phyloP scores from a whole-genome alignment of 2,797 vertebrate genomes.

The Atherinosoma microstoma region DNA sequence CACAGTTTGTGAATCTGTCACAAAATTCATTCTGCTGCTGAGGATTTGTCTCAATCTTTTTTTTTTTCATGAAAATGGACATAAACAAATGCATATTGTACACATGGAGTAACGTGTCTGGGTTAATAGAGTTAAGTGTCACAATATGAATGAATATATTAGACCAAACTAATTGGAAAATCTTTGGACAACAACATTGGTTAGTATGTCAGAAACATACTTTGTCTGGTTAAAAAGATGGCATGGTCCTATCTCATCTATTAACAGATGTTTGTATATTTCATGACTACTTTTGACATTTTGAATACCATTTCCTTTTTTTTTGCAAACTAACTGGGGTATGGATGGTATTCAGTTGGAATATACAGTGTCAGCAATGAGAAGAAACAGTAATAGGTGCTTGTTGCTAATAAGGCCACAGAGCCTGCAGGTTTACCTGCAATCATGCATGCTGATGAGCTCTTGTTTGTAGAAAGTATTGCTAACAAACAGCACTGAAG shows the following conservation, averaged over 20 bases:
- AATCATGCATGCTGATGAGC: conserved; percentile 42
- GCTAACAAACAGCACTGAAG: conserved; percentile 23
- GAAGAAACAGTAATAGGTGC: conserved; percentile 46
- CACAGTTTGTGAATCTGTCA: background rate
- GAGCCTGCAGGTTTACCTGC: conserved; percentile 44
- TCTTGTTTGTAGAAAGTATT: conserved; percentile 51
- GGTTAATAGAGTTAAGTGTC: too few species aligned
- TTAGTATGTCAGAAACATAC: background rate
- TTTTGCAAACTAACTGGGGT: background rate
- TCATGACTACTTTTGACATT: too few species aligned
- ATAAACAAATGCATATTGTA: background rate
- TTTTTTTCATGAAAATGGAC: background rate
- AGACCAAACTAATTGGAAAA: too few species aligned
- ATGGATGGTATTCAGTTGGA: conserved; percentile 3
- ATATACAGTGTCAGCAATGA: conserved; percentile 10
- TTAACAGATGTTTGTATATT: background rate
- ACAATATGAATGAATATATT: too few species aligned
- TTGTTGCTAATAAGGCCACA: conserved; percentile 48
- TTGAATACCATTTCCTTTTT: too few species aligned
- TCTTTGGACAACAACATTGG: too few species aligned
- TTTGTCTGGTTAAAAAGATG: too few species aligned
- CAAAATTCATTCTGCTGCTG: background rate
- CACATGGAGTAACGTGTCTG: too few species aligned
- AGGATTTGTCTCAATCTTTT: background rate
- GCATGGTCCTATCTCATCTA: background rate